These are phyloP conservation scores for Xenopus laevis DNA, from an alignment of 2,113 vertebrate genomes.

Conservation along the genomic window DNA sequence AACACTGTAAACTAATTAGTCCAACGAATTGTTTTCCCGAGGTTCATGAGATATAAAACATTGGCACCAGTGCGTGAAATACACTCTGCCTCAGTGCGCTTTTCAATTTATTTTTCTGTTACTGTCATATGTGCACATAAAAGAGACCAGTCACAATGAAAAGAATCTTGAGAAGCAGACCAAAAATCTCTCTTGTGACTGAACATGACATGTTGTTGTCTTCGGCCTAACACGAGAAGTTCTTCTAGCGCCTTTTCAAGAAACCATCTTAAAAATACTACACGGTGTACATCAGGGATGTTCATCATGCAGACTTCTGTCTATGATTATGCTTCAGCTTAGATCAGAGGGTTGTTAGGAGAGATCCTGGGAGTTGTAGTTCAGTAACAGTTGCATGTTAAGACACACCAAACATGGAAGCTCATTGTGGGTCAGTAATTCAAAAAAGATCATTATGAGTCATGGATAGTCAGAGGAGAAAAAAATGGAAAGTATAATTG, in stretches of 20 bases:
- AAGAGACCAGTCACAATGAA: constrained; percentile 55
- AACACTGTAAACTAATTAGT: constrained; percentile 81
- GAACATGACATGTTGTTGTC: constrained; percentile 63
- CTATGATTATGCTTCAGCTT: too few species aligned
- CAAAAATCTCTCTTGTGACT: constrained; percentile 54
- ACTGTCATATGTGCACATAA: constrained; percentile 60
- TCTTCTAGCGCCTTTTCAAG: constrained; percentile 49
- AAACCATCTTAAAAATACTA: constrained; percentile 57
- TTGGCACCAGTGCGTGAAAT: constrained; percentile 71
- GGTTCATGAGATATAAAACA: constrained; percentile 75
- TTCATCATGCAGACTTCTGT: too few species aligned
- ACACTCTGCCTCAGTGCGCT: constrained; percentile 71
- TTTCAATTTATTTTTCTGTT: constrained; percentile 78
- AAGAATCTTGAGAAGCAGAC: constrained; percentile 55
- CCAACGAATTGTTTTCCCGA: constrained; percentile 72
- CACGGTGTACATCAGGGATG: constrained; percentile 41
- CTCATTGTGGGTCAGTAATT: too few species aligned
- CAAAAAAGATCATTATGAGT: too few species aligned
- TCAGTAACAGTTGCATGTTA: too few species aligned
- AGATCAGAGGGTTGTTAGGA: too few species aligned
- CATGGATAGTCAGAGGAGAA: too few species aligned
- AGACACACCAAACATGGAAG: too few species aligned
- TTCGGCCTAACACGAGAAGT: constrained; percentile 33
- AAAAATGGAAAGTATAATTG: too few species aligned
- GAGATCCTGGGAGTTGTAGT: too few species aligned